Conservation (phyloP, 64 coral and sea anemone genomes). For the Montipora foliosa region DNA sequence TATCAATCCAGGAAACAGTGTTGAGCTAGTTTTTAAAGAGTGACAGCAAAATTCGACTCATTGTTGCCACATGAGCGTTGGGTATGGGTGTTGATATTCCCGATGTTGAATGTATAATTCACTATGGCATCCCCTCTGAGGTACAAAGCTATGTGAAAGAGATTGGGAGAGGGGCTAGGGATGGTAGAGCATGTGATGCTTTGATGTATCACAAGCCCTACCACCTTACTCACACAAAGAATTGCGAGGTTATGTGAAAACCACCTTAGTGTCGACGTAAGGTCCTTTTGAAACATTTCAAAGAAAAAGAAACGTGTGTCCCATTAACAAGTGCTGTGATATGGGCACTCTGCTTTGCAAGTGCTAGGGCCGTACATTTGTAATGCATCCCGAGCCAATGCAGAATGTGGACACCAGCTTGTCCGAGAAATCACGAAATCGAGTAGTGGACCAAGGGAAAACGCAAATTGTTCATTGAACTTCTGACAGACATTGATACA, state of each 20-base stretch:
- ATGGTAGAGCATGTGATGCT: conserved; percentile 17
- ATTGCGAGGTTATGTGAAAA: conserved; percentile 56
- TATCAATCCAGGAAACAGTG: background rate
- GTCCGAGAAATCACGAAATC: no score
- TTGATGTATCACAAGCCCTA: conserved; percentile 26
- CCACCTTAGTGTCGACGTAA: background rate
- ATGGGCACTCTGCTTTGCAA: background rate
- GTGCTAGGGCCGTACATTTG: background rate
- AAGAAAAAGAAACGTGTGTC: background rate
- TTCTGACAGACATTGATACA: no score
- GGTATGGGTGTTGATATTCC: conserved; percentile 51
- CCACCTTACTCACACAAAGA: conserved; percentile 31
- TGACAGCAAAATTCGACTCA: background rate
- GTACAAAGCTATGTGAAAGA: conserved; percentile 36
- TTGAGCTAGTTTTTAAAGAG: background rate
- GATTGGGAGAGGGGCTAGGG: conserved; percentile 16
- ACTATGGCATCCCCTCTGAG: background rate
- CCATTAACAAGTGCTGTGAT: conserved; percentile 24
- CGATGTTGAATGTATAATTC: conserved; percentile 8
- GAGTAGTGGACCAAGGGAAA: no score
- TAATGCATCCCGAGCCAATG: no score
- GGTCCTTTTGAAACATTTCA: conserved; percentile 33
- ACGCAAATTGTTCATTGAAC: no score
- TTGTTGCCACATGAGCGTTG: conserved; percentile 39
- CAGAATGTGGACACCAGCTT: no score